Base-by-base conservation (phyloP, 2,113 vertebrate species). In the Alosa alosa region DNA sequence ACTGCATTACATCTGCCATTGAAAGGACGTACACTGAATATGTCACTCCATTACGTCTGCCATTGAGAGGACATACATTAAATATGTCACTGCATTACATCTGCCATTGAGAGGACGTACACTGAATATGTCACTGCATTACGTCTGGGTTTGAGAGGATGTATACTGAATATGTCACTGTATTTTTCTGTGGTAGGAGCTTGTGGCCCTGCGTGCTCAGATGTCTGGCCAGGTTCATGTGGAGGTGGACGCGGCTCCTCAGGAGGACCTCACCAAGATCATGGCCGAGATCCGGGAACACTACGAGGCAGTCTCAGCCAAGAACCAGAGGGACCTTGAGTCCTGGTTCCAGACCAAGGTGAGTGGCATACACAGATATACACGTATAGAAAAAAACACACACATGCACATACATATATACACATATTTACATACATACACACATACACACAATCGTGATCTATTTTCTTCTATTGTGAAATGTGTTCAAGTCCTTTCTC, bases 251-350 rank as follows among this genome's bases (percentile, higher is more conserved):
- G 84, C 90, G n/a, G 86, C 89, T 0, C 85, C 89, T 2, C 81
- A 84, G 4, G 86, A 86, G 1, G 90, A 92, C 82, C 64, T 92
- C 46, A 84, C 64, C 17, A 47, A 64, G 20, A n/a, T 87, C 13
- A 55, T 92, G 81, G 64, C 82, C 0, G 89, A 91, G 36, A 88
- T 92, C 93, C 94, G 96, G 9, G 47, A 86, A 81, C 92, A 95
- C 25, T 96, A 96, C 0, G 95, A 96, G 86, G 72, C 46, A 50
- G 72, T 96, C 81, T 92, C 92, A 81, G 90, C 93, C 17, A 95
- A 95, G 89, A 89, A 93, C 88, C 90, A 91, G 8, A 88, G 92
- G 88, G 95, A 96, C 18, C 91, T 90, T 85, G 96, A 95, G 84
- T 89, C 92, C 1, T 92, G n/a, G 4, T 96, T 91, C 86, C 50